Evolutionary conservation across 2,113 vertebrate species (phyloP), one percentile per base, ranked within the genome.

Genomic region (Manacus vitellinus): DNA sequence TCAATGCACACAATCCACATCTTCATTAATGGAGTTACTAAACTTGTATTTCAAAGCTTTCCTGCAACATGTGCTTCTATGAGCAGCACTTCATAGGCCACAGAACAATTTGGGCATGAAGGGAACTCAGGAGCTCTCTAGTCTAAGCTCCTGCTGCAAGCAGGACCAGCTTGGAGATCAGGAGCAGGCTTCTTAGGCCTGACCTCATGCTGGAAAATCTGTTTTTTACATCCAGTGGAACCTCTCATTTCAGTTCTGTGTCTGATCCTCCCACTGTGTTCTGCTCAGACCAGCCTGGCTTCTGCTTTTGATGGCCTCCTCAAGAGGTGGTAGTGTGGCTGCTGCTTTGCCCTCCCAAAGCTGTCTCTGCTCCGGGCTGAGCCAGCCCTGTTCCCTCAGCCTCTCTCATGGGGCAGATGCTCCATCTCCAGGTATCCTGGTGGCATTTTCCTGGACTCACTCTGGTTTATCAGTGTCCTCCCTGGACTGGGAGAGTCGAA

Each of bases 1-100:
- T 56, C 74, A 47, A 0, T 58, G 47, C n/a, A 19, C n/a, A 35
- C 19, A 66, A 5, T 66, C n/a, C 19, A 22, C 2, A 2, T 52
- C 19, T 66, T 74, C 27, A 3, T 85, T 44, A 16, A 41, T 21
- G 22, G 24, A 9, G 9, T 63, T 31, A 35, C 28, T 55, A 27
- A 52, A 56, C 18, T 28, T 85, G 43, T 2, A 8, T 79, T 91
- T 86, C 20, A 5, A 15, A 72, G 58, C 43, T 83, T 18, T 79
- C 43, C 39, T 58, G 39, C 2, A 4, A 54, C 54, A 37, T 1
- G 16, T 82, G 31, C 82, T 94, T 94, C 51, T 6, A 5, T 66
- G 61, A 41, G 46, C 46, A 59, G 25, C 1, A 1, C 35, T 71
- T 74, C 23, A 9, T 62, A 62, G 7, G 5, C 22, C 4, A 1